These are phyloP conservation scores for Boulengerochromis microlepis DNA, from an alignment of 2,113 vertebrate species.

Conservation along the genomic window DNA sequence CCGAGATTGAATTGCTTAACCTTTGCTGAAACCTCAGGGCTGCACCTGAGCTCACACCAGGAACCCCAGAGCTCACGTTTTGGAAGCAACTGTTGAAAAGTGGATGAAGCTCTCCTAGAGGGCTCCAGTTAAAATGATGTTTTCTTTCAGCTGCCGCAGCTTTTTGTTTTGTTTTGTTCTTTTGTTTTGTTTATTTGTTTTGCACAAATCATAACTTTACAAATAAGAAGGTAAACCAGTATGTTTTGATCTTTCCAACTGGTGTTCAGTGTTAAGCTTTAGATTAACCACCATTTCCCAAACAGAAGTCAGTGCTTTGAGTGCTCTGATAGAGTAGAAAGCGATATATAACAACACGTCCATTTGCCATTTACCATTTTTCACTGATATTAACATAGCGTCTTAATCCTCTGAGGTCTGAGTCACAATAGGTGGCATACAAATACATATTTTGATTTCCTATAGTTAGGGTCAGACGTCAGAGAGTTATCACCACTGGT, in stretches of 20 bases:
- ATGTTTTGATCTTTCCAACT: accelerated
- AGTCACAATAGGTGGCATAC: not conserved
- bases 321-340: not conserved
- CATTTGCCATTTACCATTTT: not conserved
- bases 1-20: not conserved
- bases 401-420: not conserved
- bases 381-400: not conserved
- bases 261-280: not conserved
- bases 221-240: not conserved
- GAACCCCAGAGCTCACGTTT: not conserved
- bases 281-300: not conserved
- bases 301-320: not conserved
- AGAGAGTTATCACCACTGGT: not conserved
- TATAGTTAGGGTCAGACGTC: not conserved
- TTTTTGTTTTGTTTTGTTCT: not conserved
- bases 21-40: not conserved
- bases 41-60: not conserved
- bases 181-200: not conserved
- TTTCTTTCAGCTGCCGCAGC: not conserved
- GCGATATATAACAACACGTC: not conserved
- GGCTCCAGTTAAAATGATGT: not conserved
- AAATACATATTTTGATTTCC: not conserved
- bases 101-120: not conserved
- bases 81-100: not conserved
- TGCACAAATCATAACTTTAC: not conserved